Conservation (phyloP, 2,888 invertebrate genomes). For the Lasioglossum zephyrum region DNA sequence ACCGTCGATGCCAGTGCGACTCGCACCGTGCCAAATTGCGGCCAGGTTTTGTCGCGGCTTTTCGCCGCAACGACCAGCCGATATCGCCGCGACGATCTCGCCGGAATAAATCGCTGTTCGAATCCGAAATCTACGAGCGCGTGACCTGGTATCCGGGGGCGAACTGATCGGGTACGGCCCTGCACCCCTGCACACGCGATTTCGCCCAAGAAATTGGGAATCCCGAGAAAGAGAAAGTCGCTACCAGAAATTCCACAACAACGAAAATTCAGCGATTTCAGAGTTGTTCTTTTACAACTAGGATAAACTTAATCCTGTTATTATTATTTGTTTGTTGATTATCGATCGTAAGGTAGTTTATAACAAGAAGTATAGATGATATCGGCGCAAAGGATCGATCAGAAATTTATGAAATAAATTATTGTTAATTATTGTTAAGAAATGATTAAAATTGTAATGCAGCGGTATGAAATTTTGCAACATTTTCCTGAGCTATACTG, state of each 20-base stretch:
- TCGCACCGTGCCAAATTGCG: constrained; percentile 60
- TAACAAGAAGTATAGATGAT: too few species aligned
- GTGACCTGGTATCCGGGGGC: neutral
- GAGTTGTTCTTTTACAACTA: neutral
- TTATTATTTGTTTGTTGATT: neutral
- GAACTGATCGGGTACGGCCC: neutral
- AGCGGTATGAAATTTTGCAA: neutral
- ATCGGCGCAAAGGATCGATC: too few species aligned
- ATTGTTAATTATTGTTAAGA: too few species aligned
- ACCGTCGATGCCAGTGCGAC: constrained; percentile 62
- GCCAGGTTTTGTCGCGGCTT: constrained; percentile 57
- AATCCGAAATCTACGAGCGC: neutral
- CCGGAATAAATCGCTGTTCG: constrained; percentile 43
- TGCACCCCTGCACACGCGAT: neutral
- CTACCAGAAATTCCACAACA: neutral
- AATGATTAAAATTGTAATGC: too few species aligned
- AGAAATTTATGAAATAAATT: too few species aligned
- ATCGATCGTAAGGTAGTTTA: too few species aligned
- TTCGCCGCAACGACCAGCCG: constrained; percentile 33
- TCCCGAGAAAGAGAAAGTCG: neutral
- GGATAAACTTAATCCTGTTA: neutral
- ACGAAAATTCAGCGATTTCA: neutral
- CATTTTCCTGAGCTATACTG: neutral
- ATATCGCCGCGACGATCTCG: constrained; percentile 43
- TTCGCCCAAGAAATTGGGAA: neutral